Percentiles rank a stretch among this genome's conserved stretches.
Conservation (phyloP, 2,797 vertebrate genomes). For the Sebastes hubbsi region DNA sequence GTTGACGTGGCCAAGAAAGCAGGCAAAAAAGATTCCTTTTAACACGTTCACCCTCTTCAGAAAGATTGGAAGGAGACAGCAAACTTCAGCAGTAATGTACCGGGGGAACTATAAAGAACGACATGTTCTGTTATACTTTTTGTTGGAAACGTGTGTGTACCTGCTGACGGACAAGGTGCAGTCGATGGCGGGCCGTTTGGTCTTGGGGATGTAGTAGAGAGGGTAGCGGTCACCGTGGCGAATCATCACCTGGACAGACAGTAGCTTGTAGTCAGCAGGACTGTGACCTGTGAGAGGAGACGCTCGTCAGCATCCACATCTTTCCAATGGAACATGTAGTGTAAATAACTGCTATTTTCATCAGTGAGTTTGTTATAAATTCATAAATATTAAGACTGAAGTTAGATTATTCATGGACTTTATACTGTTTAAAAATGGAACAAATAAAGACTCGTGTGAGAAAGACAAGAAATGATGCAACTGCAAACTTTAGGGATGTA, state of each 20-base stretch:
- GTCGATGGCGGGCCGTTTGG: conserved; percentile 92
- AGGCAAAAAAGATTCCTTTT: background rate
- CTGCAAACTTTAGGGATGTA: no score
- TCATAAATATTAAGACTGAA: no score
- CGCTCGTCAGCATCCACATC: background rate
- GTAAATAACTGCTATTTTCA: background rate
- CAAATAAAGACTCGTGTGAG: no score
- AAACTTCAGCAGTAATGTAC: background rate
- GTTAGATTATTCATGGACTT: no score
- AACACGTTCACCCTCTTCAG: no score
- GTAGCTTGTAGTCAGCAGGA: conserved; percentile 92
- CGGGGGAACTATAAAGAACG: background rate
- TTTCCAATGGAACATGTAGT: background rate
- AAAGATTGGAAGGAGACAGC: background rate
- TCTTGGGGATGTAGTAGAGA: conserved; percentile 94
- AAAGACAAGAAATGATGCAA: no score
- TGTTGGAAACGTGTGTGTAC: conserved; percentile 62
- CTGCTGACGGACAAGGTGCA: conserved; percentile 88
- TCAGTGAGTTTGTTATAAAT: no score
- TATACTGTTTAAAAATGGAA: no score
- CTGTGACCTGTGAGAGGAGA: conserved; percentile 87
- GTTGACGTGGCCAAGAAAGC: no score
- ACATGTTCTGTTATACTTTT: background rate
- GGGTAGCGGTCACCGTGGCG: conserved; percentile 97
- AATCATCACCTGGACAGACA: conserved; percentile 95